Percentiles rank a stretch among this genome's conserved stretches.
These are phyloP conservation scores for Alloscopus bannaensis DNA, from an alignment of 2,888 invertebrate species.

Conservation along the genomic window DNA sequence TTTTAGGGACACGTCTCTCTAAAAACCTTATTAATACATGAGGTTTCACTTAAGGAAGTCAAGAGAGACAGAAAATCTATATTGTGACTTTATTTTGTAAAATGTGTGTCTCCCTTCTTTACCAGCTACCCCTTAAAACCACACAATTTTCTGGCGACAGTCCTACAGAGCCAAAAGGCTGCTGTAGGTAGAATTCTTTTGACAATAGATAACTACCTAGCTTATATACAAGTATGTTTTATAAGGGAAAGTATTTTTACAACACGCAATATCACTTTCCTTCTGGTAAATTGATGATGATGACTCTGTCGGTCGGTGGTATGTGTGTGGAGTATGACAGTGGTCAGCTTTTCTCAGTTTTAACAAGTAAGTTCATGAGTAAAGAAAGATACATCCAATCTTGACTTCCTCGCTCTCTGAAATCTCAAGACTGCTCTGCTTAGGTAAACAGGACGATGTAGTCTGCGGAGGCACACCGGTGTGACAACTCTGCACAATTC, in stretches of 20 bases:
- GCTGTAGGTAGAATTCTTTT: background rate
- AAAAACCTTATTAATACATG: slow-evolving; percentile 54
- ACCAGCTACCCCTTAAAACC: background rate
- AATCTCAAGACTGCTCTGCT: slow-evolving; percentile 7
- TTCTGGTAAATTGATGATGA: slow-evolving; percentile 11
- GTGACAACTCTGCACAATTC: slow-evolving; percentile 60
- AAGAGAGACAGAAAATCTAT: slow-evolving; percentile 4
- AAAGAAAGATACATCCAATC: slow-evolving; percentile 37
- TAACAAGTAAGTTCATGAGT: no score
- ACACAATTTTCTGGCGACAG: background rate
- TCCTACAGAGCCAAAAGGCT: background rate
- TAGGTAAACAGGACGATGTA: slow-evolving; percentile 16
- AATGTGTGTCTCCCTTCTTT: no score
- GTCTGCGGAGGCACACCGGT: background rate
- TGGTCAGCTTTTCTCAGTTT: slow-evolving; percentile 29
- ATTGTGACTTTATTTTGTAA: no score
- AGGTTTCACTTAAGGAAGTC: slow-evolving; percentile 38
- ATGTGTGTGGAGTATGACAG: no score
- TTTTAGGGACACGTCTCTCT: slow-evolving; percentile 20
- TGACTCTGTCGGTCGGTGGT: slow-evolving; percentile 2
- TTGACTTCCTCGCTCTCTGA: no score
- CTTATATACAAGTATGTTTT: no score
- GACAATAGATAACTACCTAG: no score
- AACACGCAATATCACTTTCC: background rate
- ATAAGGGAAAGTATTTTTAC: no score